Evolutionary conservation across 2,888 invertebrate species (phyloP), one percentile per base, ranked within the genome.

Genomic region (Alentia gelatinosa): DNA sequence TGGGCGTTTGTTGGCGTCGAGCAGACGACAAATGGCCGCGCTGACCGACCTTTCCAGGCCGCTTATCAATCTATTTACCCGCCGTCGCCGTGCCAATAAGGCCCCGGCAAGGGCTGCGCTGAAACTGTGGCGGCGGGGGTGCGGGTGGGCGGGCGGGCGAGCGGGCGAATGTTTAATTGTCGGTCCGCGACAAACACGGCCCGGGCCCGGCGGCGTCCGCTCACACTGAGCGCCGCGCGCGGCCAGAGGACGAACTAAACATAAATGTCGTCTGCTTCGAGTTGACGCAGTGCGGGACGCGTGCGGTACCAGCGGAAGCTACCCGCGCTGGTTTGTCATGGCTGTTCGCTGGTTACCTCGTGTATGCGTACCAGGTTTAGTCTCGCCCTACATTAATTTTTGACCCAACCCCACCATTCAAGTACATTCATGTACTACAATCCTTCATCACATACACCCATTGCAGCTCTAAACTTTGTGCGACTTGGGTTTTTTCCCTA

Each of bases 61-160:
- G 63, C 63, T 63, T 63, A 63, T 63, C 63, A 63, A 63, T 63
- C 63, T 63, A 63, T 63, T 63, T 63, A 63, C 63, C 63, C 63
- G 63, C 63, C 26, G 63, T n/a, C 63, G 63, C n/a, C 63, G 63
- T 19, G 63, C 15, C 63, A 63, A 63, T 63, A 63, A 63, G 15
- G 63, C 15, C 26, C 23, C 15, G 47, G 47, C 19, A 12, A 19
- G 47, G 47, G 47, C 47, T 19, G 47, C n/a, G 47, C 63, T 63
- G 63, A 63, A 63, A 63, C 63, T 63, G 63, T 63, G 63, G 63
- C 63, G 15, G 63, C 12, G 7, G 9, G 7, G 47, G 47, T 7
- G 9, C 7, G 47, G 7, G 19, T 19, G 9, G 63, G 26, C 63
- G 63, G 63, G 63, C 26, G 19, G 63, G n/a, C n/a, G n/a, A n/a